These are phyloP conservation scores for Leucozona laternaria DNA, from an alignment of 2,888 invertebrate genomes.

Conservation along the genomic window DNA sequence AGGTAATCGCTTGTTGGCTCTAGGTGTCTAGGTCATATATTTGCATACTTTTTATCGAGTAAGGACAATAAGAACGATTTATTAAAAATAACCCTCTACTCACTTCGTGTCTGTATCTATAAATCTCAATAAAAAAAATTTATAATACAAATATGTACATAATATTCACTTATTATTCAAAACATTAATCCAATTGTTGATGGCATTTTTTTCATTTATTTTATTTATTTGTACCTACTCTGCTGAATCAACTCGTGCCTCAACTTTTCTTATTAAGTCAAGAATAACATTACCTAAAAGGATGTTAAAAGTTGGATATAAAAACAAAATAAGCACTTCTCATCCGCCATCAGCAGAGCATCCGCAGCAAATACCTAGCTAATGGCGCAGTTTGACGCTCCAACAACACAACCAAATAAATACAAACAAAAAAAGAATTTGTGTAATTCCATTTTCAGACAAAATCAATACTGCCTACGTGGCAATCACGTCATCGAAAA, in stretches of 20 bases:
- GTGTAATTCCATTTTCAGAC: constrained; percentile 18
- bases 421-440: background rate
- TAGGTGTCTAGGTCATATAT: too few relatives aligned
- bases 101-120: too few relatives aligned
- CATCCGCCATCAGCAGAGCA: background rate
- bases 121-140: too few relatives aligned
- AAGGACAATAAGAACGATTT: too few relatives aligned
- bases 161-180: background rate
- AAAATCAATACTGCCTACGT: constrained; percentile 48
- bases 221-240: too few relatives aligned
- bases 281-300: background rate
- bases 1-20: too few relatives aligned
- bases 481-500: constrained; percentile 46
- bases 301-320: background rate
- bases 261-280: background rate
- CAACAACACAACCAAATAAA: background rate
- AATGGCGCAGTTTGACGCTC: background rate
- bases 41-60: too few relatives aligned
- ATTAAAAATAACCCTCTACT: too few relatives aligned
- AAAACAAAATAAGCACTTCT: background rate
- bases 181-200: background rate
- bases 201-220: background rate
- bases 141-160: background rate
- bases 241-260: background rate
- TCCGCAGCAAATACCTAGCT: background rate